Percentiles rank a stretch among this genome's conserved stretches.
phyloP scores from a whole-genome alignment of 2,888 invertebrate species.

The Leucozona laternaria region DNA sequence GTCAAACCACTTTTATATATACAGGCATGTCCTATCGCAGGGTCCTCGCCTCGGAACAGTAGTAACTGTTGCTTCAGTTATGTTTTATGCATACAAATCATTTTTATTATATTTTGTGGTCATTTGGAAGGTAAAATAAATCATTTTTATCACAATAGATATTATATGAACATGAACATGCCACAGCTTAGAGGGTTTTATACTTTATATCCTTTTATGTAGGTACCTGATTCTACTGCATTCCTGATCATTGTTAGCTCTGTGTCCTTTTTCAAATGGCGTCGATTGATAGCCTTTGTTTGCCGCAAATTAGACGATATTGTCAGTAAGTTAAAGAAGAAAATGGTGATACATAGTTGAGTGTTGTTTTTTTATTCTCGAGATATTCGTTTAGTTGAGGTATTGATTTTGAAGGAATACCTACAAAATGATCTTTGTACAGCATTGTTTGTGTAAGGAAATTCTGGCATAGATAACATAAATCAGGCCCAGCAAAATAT shows the following conservation, averaged over 20 bases:
- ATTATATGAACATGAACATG: conserved; percentile 13
- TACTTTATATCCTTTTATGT: background rate
- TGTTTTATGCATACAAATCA: conserved; percentile 13
- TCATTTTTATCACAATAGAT: conserved; percentile 42
- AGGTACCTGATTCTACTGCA: conserved; percentile 5
- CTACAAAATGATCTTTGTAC: too few relatives aligned
- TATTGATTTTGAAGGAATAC: background rate
- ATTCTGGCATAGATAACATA: too few relatives aligned
- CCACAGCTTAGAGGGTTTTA: background rate
- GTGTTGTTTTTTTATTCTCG: background rate
- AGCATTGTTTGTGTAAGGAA: background rate
- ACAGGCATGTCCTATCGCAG: conserved; percentile 15
- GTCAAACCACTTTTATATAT: conserved; percentile 31
- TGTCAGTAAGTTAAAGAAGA: background rate
- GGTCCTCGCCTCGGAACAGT: conserved; percentile 11
- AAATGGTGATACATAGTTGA: background rate
- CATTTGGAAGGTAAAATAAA: conserved; percentile 46
- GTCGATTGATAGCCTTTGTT: background rate
- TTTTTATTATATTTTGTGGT: conserved; percentile 38
- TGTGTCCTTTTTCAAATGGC: background rate
- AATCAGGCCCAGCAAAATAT: too few relatives aligned
- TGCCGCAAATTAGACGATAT: background rate
- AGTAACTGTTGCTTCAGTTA: conserved; percentile 21
- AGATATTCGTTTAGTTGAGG: background rate
- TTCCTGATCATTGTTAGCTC: background rate